Evolutionary conservation across 2,113 vertebrate genomes (phyloP), one percentile per base, ranked within the genome.

Genomic region (Myiopsitta monachus): DNA sequence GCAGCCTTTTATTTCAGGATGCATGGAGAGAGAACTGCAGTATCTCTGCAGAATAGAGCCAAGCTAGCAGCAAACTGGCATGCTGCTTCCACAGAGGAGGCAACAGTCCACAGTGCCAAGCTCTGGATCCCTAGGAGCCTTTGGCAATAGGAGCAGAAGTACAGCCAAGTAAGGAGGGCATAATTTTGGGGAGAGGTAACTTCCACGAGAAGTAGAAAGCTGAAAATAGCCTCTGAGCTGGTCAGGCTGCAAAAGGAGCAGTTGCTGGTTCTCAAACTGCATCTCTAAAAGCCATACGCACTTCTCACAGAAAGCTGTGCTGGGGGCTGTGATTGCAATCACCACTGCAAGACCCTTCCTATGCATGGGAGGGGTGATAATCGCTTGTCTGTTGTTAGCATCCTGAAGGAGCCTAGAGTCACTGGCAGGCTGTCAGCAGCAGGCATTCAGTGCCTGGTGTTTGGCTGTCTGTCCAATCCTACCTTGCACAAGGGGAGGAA

Each of bases 401-500:
- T 54, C 76, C 85, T 78, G 88, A 67, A 93, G 91, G 61, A 88
- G 49, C 64, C 73, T 38, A 14, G 80, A 77, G 36, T 7, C 54
- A 8, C 68, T 46, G 86, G 72, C 11, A 7, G 76, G 90, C 86
- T 93, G 90, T 86, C 94, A 93, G 49, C 90, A 68, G 88, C 75
- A 51, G 6, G 4, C 26, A 1, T 47, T 84, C 2, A 0, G 18
- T 69, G 86, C 64, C 88, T 87, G 73, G 73, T 91, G 43, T 78
- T 88, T 70, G 83, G 38, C 94, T 94, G 61, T 73, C 91, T 61
- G 61, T 80, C 83, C 95, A 55, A 63, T 70, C 36, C 83, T 63
- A 91, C 94, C 83, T 88, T 70, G 80, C 39, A 68, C 83, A n/a
- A 70, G 55, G 36, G 66, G 83, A 88, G 76, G 47, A 89, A 94